A percentile compares a stretch with the other conserved stretches of the same genome.
phyloP scores from a whole-genome alignment of 1,140 invertebrate genomes.

The Micrasema minimum region DNA sequence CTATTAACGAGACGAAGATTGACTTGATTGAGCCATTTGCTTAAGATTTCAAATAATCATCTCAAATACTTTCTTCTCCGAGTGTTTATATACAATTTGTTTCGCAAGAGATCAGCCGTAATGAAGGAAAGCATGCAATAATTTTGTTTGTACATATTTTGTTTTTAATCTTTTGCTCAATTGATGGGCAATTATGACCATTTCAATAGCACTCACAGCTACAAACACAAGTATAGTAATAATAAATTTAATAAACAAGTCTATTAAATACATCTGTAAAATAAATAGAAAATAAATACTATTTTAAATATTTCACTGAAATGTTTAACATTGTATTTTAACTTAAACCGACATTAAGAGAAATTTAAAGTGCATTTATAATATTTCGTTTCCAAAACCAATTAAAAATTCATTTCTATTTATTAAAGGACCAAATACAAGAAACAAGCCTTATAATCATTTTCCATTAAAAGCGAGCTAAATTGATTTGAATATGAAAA shows the following conservation, averaged over 20 bases:
- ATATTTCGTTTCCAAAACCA: conserved; percentile 6
- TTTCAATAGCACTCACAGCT: background rate
- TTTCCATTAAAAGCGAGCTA: conserved; percentile 3
- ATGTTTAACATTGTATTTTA: too few relatives aligned
- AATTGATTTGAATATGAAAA: conserved; percentile 5
- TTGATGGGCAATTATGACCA: background rate
- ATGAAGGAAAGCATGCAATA: conserved; percentile 34
- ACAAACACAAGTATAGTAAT: too few relatives aligned
- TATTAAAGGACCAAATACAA: conserved; percentile 5
- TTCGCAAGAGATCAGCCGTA: conserved; percentile 19
- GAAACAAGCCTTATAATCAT: conserved; percentile 9
- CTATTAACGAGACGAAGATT: conserved; percentile 34
- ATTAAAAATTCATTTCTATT: too few relatives aligned
- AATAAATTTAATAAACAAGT: too few relatives aligned
- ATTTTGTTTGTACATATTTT: conserved; percentile 5
- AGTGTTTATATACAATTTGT: conserved; percentile 26
- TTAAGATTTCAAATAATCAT: conserved; percentile 31
- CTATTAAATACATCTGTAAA: too few relatives aligned
- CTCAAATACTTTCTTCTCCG: conserved; percentile 25
- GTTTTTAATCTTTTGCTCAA: conserved; percentile 10
- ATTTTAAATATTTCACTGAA: too few relatives aligned
- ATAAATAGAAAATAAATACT: too few relatives aligned
- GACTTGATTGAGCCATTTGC: conserved; percentile 37
- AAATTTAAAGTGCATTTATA: too few relatives aligned
- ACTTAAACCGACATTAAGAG: too few relatives aligned